A percentile compares a stretch with the other conserved stretches of the same genome.
Conservation (phyloP, 2,888 invertebrate species). For the Machimus rusticus region DNA sequence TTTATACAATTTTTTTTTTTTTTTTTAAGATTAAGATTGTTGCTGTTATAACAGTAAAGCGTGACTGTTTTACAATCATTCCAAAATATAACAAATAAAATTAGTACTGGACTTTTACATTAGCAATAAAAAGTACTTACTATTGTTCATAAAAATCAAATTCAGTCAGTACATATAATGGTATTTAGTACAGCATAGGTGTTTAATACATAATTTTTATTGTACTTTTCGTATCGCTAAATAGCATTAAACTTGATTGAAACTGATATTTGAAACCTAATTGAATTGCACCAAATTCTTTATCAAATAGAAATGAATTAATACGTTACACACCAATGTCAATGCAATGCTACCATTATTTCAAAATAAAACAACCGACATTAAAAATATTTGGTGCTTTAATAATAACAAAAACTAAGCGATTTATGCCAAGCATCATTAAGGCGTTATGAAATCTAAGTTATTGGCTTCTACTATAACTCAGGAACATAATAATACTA, state of each 20-base stretch:
- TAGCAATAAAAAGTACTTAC: too few species aligned
- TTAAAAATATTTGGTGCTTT: background rate
- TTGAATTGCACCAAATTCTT: too few species aligned
- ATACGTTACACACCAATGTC: background rate
- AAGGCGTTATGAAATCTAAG: background rate
- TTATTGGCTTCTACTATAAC: background rate
- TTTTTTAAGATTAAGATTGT: too few species aligned
- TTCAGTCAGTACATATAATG: background rate
- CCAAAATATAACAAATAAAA: too few species aligned
- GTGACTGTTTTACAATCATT: too few species aligned
- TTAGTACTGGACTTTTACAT: too few species aligned
- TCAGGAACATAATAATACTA: background rate
- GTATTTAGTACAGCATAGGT: background rate
- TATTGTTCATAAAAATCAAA: background rate
- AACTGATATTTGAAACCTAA: too few species aligned
- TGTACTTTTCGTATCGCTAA: background rate
- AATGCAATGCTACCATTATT: background rate
- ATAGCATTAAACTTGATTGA: background rate
- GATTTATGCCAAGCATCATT: background rate
- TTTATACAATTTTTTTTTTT: too few species aligned
- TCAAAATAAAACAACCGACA: background rate
- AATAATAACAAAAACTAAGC: background rate
- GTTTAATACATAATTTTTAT: background rate
- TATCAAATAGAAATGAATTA: background rate
- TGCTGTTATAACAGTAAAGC: too few species aligned